Conservation (phyloP, 1,140 invertebrate genomes). For the Leptinotarsa texana region DNA sequence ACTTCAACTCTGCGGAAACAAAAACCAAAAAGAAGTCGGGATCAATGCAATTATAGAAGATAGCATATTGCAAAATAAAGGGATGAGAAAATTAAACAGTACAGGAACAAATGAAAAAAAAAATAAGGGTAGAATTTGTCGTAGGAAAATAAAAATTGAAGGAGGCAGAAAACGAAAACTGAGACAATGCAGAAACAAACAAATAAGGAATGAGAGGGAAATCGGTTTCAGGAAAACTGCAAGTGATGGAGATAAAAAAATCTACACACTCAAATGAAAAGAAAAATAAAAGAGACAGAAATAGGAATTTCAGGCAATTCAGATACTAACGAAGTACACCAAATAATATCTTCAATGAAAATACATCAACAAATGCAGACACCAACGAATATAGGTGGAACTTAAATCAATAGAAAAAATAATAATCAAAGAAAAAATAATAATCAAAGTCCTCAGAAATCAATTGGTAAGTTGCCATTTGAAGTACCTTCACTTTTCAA, state of each 20-base stretch:
- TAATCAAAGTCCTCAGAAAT: neutral
- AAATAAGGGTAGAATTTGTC: neutral
- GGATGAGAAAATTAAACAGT: neutral
- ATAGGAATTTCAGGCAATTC: no score
- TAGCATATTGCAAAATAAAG: neutral
- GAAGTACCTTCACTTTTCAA: neutral
- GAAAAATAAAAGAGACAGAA: no score
- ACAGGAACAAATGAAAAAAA: neutral
- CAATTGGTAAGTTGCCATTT: slow-evolving; percentile 2
- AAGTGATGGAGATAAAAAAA: no score
- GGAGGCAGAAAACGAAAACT: no score
- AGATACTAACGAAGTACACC: neutral
- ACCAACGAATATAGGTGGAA: neutral
- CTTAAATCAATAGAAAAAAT: slow-evolving; percentile 4
- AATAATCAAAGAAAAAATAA: no score
- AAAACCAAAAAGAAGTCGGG: neutral
- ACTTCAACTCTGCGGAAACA: neutral
- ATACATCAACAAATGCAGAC: neutral
- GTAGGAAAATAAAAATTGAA: neutral
- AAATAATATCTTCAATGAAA: neutral
- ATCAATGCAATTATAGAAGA: neutral
- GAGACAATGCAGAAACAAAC: no score
- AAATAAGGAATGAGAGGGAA: no score
- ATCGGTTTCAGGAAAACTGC: no score
- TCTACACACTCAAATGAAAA: no score